These are phyloP conservation scores for Callospermophilus lateralis DNA, from an alignment of 2,113 vertebrate genomes.

Conservation along the genomic window DNA sequence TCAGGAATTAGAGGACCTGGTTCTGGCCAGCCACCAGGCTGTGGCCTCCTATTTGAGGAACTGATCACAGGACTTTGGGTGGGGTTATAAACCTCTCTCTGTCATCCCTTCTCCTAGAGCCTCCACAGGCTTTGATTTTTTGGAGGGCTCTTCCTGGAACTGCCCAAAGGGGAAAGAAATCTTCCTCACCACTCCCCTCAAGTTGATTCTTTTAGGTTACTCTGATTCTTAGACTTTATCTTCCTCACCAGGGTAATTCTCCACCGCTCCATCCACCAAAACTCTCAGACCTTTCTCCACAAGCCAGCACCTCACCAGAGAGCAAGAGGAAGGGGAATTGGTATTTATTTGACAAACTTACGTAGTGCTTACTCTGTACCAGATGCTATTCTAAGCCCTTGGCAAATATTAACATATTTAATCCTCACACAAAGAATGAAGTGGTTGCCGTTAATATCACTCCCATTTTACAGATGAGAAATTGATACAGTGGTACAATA, in stretches of 20 bases:
- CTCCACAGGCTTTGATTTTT: slow-evolving; percentile 25
- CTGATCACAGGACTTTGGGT: background rate
- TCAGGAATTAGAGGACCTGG: slow-evolving; percentile 53
- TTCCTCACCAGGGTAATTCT: background rate
- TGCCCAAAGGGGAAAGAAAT: background rate
- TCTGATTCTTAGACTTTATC: background rate
- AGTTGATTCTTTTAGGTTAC: background rate
- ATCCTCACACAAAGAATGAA: slow-evolving; percentile 25
- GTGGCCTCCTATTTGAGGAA: slow-evolving; percentile 57
- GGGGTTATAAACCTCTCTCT: background rate
- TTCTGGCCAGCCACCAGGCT: background rate
- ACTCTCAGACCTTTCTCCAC: background rate
- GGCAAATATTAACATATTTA: slow-evolving; percentile 66
- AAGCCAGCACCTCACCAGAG: background rate
- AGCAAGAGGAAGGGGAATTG: slow-evolving; percentile 53
- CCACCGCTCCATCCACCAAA: too few relatives aligned
- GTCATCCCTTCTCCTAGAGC: background rate
- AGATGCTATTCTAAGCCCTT: slow-evolving; percentile 51
- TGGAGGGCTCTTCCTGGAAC: background rate
- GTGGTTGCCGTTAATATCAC: background rate
- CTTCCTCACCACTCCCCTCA: background rate
- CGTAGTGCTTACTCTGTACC: slow-evolving; percentile 1
- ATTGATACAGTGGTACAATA: background rate
- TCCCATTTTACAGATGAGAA: background rate
- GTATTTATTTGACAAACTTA: slow-evolving; percentile 67